phyloP scores from a whole-genome alignment of 2,888 invertebrate species.

The Polyploca ridens region DNA sequence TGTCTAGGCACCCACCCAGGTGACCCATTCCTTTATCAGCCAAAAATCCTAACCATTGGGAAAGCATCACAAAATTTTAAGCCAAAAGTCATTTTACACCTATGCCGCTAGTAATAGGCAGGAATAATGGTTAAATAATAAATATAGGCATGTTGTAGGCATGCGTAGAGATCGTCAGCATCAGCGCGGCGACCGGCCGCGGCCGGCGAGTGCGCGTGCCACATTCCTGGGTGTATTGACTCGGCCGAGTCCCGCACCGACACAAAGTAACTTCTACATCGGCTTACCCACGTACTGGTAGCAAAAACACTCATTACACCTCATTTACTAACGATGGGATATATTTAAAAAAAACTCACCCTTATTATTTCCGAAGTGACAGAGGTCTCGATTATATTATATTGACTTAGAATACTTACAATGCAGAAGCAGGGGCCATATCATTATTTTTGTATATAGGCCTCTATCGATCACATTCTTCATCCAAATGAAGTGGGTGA shows the following conservation, averaged over 20 bases:
- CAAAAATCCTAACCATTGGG: too few relatives aligned
- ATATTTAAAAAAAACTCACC: too few relatives aligned
- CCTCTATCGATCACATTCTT: too few relatives aligned
- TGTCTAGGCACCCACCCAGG: too few relatives aligned
- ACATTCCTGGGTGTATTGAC: constrained; percentile 75
- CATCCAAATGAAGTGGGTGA: too few relatives aligned
- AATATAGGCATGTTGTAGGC: constrained; percentile 35
- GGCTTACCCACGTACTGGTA: constrained; percentile 42
- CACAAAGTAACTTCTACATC: constrained; percentile 60
- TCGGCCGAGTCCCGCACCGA: constrained; percentile 46
- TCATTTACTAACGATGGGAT: not conserved
- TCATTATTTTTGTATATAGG: too few relatives aligned
- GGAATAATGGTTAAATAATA: constrained; percentile 39
- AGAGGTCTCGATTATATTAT: too few relatives aligned
- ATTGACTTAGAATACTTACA: too few relatives aligned
- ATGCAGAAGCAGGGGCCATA: too few relatives aligned
- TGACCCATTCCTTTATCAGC: too few relatives aligned
- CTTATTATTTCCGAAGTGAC: too few relatives aligned
- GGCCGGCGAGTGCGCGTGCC: constrained; percentile 57
- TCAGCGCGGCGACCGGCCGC: constrained; percentile 32
- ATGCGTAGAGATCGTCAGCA: constrained; percentile 17
- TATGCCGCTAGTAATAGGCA: constrained; percentile 14
- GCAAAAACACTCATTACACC: constrained; percentile 23
- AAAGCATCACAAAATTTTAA: not conserved
- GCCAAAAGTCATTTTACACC: not conserved